Conservation (phyloP, 2,888 invertebrate species). For the Heterodera filipjevi region DNA sequence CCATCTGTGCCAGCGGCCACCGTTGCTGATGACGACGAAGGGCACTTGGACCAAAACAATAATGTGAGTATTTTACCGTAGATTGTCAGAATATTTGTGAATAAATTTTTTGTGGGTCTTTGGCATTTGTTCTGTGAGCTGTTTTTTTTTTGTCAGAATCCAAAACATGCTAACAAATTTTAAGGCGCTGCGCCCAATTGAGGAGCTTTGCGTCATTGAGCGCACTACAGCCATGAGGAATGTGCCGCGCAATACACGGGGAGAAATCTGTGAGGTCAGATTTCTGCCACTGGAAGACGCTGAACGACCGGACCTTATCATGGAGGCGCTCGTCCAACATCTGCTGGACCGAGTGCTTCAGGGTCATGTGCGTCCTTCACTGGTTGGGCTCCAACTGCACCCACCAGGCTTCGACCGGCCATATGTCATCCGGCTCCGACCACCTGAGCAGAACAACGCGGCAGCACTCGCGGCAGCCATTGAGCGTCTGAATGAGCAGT, state of each 20-base stretch:
- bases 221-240: not conserved
- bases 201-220: not conserved
- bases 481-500: slow-evolving; percentile 9
- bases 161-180: no score
- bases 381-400: not conserved
- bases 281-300: not conserved
- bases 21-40: no score
- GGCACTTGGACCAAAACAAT: no score
- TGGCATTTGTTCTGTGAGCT: no score
- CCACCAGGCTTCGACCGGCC: not conserved
- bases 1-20: no score
- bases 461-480: slow-evolving; percentile 13
- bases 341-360: not conserved
- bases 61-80: no score
- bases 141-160: no score
- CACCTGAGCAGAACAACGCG: slow-evolving; percentile 15
- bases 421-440: not conserved
- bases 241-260: not conserved
- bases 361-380: not conserved
- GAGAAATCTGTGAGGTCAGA: not conserved
- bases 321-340: not conserved
- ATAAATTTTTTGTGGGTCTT: no score
- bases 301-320: not conserved
- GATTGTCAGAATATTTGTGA: no score
- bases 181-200: not conserved